Base-by-base conservation (phyloP, 2,888 invertebrate species). In the Allygus modestus region DNA sequence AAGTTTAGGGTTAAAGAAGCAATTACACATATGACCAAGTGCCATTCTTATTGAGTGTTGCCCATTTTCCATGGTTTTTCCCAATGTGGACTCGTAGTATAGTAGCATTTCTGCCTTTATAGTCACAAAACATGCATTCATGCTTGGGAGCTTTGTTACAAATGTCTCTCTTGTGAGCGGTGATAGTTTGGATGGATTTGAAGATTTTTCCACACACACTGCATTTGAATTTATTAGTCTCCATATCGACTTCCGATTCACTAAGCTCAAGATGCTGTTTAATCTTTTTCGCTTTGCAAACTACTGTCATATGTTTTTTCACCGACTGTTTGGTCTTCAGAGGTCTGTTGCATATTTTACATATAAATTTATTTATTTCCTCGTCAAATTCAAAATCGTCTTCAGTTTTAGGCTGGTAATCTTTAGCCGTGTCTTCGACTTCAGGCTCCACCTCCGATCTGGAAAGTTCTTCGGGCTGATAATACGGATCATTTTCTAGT, bases 71-170 rank as follows among this genome's bases (percentile, higher is more conserved):
- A 77, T 77, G 77, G 5, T 4, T 46, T 28, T 77, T 37, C 12
- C 77, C 77, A 17, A 77, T 77, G 37, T 77, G 77, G 0, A 46
- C 46, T 26, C 77, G 23, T 1, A 77, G 28, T 1, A 46, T 17
- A 12, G 43, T 51, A 9, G 77, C n/a, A 51, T 37, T 77, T 46
- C 31, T 51, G 31, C 77, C 77, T 28, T 51, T 43, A 26, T 77
- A 77, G n/a, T 43, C 46, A 46, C 77, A 77, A 77, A 77, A 77
- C n/a, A 77, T 28, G n/a, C 73, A 73, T 41, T 37, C 73, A 41
- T 73, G 73, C 11, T 41, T 73, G 20, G 73, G 73, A 20, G 26
- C 73, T 43, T 20, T 12, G 9, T 20, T 41, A 23, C 73, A 73
- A 41, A 73, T 73, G 15, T 73, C 23, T 15, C 41, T 73, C 15